Conservation (phyloP, 2,888 invertebrate genomes). For the Tyria jacobaeae region DNA sequence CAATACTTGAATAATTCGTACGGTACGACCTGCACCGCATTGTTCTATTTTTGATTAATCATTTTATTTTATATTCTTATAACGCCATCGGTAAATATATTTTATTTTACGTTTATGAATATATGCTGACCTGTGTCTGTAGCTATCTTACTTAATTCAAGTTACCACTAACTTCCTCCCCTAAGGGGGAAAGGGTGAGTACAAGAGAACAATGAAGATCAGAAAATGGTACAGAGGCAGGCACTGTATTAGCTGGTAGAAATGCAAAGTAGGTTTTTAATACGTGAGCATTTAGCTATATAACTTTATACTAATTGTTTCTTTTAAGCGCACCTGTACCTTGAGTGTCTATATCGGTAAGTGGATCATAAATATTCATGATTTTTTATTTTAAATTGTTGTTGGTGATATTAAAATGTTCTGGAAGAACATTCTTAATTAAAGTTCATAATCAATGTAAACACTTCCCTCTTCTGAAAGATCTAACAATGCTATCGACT, state of each 20-base stretch:
- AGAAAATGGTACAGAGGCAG: not conserved
- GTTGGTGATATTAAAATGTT: not conserved
- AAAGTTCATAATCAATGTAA: not conserved
- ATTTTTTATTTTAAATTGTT: not conserved
- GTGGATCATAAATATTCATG: not conserved
- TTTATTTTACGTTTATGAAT: too few species aligned
- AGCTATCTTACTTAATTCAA: not conserved
- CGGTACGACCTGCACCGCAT: too few species aligned
- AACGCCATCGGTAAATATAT: too few species aligned
- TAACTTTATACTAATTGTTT: constrained; percentile 14
- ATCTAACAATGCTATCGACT: too few species aligned
- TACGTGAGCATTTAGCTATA: not conserved
- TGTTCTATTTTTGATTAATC: too few species aligned
- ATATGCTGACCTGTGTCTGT: not conserved
- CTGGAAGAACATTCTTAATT: not conserved
- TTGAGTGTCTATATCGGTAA: constrained; percentile 14
- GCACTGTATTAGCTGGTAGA: not conserved
- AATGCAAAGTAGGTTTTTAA: not conserved
- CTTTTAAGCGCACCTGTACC: constrained; percentile 34
- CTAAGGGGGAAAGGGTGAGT: not conserved
- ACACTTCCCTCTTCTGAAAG: not conserved
- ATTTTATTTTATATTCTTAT: too few species aligned
- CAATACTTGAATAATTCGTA: not conserved
- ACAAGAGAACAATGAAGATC: not conserved
- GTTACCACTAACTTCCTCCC: not conserved